phyloP scores from a whole-genome alignment of 2,113 vertebrate species.

The western clawed frog (Xenopus tropicalis) region DNA sequence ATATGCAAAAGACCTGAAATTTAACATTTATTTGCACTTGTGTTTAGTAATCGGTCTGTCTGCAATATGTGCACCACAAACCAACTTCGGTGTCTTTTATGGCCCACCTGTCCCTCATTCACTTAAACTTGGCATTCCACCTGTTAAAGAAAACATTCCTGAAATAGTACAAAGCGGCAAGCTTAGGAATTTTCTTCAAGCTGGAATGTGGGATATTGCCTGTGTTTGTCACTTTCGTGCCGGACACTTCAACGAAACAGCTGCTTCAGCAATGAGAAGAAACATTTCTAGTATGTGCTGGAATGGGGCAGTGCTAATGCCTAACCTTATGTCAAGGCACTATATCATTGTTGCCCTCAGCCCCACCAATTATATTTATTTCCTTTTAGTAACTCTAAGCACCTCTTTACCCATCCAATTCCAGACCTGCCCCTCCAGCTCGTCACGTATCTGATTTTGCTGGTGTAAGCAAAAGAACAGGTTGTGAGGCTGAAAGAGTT shows the following conservation, averaged over 20 bases:
- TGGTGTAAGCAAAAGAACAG: too few species aligned
- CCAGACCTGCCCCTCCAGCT: too few species aligned
- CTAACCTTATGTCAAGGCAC: slow-evolving; percentile 12
- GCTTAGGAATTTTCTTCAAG: slow-evolving; percentile 11
- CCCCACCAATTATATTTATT: not conserved
- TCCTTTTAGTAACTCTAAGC: not conserved
- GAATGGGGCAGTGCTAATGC: not conserved
- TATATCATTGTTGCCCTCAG: not conserved
- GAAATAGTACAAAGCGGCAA: slow-evolving; percentile 7
- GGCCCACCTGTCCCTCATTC: slow-evolving; percentile 15
- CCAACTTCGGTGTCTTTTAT: not conserved
- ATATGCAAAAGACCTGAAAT: too few species aligned
- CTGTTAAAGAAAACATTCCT: slow-evolving; percentile 23
- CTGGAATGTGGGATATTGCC: slow-evolving; percentile 18
- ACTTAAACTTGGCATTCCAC: slow-evolving; percentile 31
- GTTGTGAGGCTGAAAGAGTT: too few species aligned
- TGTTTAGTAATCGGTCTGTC: too few species aligned
- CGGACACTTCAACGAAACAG: too few species aligned
- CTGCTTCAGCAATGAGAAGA: too few species aligned
- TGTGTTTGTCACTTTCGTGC: not conserved
- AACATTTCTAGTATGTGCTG: too few species aligned
- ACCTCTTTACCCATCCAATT: not conserved
- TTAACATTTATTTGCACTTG: too few species aligned
- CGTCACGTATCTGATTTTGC: too few species aligned
- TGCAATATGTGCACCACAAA: too few species aligned